A percentile compares a stretch with the other conserved stretches of the same genome.
Conservation (phyloP, 2,888 invertebrate species). For the Parapristionchus giblindavisi region DNA sequence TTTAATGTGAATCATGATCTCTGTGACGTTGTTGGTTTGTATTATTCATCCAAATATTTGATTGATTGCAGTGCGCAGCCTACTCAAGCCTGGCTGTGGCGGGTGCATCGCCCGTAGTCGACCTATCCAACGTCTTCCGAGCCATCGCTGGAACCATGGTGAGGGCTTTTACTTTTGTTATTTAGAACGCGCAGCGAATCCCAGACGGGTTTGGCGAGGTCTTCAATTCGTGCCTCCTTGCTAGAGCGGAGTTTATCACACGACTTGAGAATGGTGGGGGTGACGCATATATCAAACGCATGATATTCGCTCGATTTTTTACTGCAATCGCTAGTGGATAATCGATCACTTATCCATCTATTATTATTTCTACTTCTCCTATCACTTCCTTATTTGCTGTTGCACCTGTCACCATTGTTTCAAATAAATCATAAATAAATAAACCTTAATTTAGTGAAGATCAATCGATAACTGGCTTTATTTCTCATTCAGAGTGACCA, state of each 20-base stretch:
- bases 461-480: too few species aligned
- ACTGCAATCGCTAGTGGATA: too few species aligned
- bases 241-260: background rate
- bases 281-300: too few species aligned
- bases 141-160: constrained; percentile 17
- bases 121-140: constrained; percentile 31
- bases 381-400: too few species aligned
- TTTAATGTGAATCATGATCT: background rate
- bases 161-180: background rate
- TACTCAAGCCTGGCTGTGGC: constrained; percentile 7
- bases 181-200: background rate
- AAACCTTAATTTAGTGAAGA: too few species aligned
- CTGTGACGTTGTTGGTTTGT: background rate
- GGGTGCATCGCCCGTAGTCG: constrained; percentile 3
- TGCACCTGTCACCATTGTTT: too few species aligned
- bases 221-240: background rate
- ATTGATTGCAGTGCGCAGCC: background rate
- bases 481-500: constrained; percentile 53
- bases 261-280: too few species aligned
- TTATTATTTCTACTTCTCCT: too few species aligned
- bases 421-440: too few species aligned
- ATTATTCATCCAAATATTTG: background rate
- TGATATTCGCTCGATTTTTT: too few species aligned
- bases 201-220: background rate
- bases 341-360: too few species aligned